These are phyloP conservation scores for Lophura nycthemera DNA, from an alignment of 2,113 vertebrate genomes.

Conservation along the genomic window DNA sequence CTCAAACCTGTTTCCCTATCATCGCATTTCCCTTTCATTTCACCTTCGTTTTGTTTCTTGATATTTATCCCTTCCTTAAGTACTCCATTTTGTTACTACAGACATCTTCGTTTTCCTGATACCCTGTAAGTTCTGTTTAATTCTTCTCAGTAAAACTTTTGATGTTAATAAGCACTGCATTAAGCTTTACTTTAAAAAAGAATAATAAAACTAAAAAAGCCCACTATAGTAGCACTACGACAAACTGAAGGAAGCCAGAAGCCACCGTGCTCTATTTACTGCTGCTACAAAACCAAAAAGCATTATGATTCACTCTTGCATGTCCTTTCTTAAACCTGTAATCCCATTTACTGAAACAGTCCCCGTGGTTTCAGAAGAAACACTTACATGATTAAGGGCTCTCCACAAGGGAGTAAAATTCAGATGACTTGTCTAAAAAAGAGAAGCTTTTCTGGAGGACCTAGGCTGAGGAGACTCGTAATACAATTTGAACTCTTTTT, in stretches of 20 bases:
- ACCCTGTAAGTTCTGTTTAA: slow-evolving; percentile 11
- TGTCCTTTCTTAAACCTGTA: background rate
- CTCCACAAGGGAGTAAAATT: background rate
- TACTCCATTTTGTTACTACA: background rate
- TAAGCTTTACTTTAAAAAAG: slow-evolving; percentile 22
- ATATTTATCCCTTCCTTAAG: slow-evolving; percentile 6
- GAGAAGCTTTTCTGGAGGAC: background rate
- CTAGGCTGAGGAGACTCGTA: background rate
- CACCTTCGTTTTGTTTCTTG: slow-evolving; percentile 10
- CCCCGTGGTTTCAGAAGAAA: background rate
- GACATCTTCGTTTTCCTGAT: slow-evolving; percentile 13
- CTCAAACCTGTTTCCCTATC: slow-evolving; percentile 20
- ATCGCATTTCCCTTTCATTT: slow-evolving; percentile 34
- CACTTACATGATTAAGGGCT: background rate
- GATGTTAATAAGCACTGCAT: background rate
- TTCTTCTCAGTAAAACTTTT: background rate
- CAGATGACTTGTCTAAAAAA: background rate
- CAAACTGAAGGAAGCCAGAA: slow-evolving; percentile 18
- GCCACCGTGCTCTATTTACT: background rate
- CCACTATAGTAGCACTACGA: background rate
- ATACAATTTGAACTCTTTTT: background rate
- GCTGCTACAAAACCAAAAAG: background rate
- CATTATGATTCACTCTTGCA: background rate
- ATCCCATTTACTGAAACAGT: background rate
- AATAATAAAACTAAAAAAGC: background rate